phyloP scores from a whole-genome alignment of 1,140 invertebrate genomes.

The Bradynema listronoti region DNA sequence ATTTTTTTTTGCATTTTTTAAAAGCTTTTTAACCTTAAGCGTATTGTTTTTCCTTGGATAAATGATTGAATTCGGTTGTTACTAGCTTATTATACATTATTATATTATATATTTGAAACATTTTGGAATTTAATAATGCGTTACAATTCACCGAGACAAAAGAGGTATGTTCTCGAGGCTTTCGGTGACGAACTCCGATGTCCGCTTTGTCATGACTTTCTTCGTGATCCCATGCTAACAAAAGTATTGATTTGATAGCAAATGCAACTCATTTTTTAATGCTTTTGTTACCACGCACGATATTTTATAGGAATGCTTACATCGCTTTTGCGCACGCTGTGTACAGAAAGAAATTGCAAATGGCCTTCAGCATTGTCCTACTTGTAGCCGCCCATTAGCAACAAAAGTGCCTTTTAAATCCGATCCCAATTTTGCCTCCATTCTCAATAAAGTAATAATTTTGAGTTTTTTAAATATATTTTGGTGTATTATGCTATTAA shows the following conservation, averaged over 20 bases:
- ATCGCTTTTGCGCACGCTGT: slow-evolving; percentile 15
- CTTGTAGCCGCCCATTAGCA: background rate
- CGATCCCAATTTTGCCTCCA: slow-evolving; percentile 1
- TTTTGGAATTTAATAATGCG: too few species aligned
- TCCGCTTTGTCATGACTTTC: slow-evolving; percentile 8
- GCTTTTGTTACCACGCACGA: background rate
- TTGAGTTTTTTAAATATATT: too few species aligned
- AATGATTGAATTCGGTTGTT: too few species aligned
- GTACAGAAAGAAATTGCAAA: background rate
- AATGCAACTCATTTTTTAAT: background rate
- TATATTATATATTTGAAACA: too few species aligned
- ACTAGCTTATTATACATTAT: too few species aligned
- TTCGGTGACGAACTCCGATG: slow-evolving; percentile 12
- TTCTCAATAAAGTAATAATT: background rate
- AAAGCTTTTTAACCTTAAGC: too few species aligned
- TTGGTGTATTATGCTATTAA: too few species aligned
- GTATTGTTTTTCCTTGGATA: too few species aligned
- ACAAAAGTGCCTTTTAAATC: slow-evolving; percentile 2
- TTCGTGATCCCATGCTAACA: slow-evolving; percentile 13
- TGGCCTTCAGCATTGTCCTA: slow-evolving; percentile 1
- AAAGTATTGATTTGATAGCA: background rate
- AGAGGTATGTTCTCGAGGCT: slow-evolving; percentile 6
- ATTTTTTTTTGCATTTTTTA: too few species aligned
- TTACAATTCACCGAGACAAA: too few species aligned
- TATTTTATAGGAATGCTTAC: slow-evolving; percentile 11